Conservation (phyloP, 2,797 vertebrate genomes). For the Thalassophryne amazonica region DNA sequence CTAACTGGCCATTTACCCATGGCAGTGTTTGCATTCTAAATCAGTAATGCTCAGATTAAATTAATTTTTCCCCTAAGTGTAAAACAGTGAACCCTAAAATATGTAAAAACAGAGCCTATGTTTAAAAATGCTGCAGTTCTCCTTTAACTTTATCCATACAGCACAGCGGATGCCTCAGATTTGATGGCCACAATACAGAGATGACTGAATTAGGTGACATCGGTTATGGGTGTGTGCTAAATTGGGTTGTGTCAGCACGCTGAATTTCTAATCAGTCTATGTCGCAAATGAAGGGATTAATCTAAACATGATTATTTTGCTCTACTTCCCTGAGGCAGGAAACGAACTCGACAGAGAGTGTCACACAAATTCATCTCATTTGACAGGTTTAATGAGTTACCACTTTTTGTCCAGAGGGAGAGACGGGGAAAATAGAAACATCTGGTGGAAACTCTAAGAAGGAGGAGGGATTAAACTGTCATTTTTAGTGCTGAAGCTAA, state of each 20-base stretch:
- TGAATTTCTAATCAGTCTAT: neutral
- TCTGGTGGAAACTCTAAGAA: constrained; percentile 8
- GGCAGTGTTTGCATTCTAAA: too few relatives aligned
- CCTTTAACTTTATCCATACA: too few relatives aligned
- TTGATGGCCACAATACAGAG: neutral
- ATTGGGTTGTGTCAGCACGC: neutral
- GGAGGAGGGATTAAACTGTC: constrained; percentile 12
- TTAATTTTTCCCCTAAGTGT: too few relatives aligned
- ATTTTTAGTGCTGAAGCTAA: too few relatives aligned
- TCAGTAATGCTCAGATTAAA: too few relatives aligned
- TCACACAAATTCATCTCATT: constrained; percentile 3
- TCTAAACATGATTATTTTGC: constrained; percentile 1
- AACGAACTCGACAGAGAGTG: neutral
- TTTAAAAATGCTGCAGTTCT: too few relatives aligned
- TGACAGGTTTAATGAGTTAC: constrained; percentile 1
- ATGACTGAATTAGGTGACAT: neutral
- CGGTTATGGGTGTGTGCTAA: constrained; percentile 16
- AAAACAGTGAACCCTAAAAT: too few relatives aligned
- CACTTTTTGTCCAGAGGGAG: neutral
- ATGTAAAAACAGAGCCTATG: too few relatives aligned
- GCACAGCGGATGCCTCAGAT: neutral
- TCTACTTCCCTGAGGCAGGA: constrained; percentile 1
- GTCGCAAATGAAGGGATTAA: neutral
- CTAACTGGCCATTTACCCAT: too few relatives aligned
- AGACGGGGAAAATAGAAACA: constrained; percentile 20